Base-by-base conservation (phyloP, 2,113 vertebrate species). In the Callopanchax toddi region DNA sequence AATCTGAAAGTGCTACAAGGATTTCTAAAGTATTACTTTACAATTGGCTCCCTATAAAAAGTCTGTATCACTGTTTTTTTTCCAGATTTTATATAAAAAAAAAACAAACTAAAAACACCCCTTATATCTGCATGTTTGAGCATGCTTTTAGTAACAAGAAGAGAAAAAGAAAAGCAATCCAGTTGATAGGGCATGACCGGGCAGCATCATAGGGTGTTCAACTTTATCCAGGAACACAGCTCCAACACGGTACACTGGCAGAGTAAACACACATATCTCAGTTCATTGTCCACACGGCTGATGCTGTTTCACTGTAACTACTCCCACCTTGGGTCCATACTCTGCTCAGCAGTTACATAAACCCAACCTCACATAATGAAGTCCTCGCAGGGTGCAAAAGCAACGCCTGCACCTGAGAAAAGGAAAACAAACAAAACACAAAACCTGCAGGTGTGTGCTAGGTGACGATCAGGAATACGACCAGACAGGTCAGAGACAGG, bases 401-500 rank as follows among this genome's bases (percentile, higher is more conserved):
- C 23, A 60, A 22, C 53, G 67, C 42, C 78, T 49, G 50, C 15
- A 61, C 0, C 29, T 9, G 1, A 32, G 29, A 32, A n/a, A n/a
- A n/a, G n/a, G 29, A 37, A 13, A 13, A 12, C 2, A 36, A 36
- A 37, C 11, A 37, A 37, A 37, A 11, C 67, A 65, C 34, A 66
- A 73, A 64, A 64, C 78, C 58, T 20, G 78, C 45, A 8, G 55
- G 56, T 21, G 8, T 37, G 72, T 60, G 39, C 57, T 62, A 83
- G 75, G 82, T 78, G 34, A 17, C 37, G 46, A 11, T 29, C 13
- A 26, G 23, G 44, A 43, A 40, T 78, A 58, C 51, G 71, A 73
- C n/a, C 22, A 78, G 83, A 81, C 77, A 76, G 77, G 74, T 79
- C 82, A 72, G 64, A 87, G 81, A 82, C 65, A 20, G 75, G 72